Evolutionary conservation across 2,888 invertebrate species (phyloP).

Genomic region (Alviniconcha strummeri): DNA sequence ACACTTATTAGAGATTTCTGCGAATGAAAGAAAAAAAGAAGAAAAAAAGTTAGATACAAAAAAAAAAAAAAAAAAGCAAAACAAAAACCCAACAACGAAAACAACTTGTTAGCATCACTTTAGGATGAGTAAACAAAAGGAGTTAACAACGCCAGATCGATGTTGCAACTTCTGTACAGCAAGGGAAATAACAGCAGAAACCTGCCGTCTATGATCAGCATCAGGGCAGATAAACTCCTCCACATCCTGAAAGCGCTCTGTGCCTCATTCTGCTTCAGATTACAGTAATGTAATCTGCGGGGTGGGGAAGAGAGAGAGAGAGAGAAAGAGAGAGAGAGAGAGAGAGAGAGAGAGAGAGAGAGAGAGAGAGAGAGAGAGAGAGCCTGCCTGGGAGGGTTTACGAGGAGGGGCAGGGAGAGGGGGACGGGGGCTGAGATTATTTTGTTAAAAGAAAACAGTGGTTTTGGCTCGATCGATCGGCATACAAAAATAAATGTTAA

Average conservation of each 20-base stretch:
- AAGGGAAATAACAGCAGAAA: neutral
- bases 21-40: neutral
- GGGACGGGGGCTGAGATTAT: neutral
- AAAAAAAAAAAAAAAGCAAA: neutral
- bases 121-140: too few species aligned
- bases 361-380: slow-evolving; percentile 10
- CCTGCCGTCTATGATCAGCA: neutral
- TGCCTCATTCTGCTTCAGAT: too few species aligned
- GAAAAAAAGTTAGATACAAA: neutral
- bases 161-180: neutral
- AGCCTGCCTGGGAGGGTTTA: too few species aligned
- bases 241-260: neutral
- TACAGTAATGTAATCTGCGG: neutral
- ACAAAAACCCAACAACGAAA: neutral
- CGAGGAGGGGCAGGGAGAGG: neutral
- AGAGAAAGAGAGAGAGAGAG: neutral
- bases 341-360: slow-evolving; percentile 1
- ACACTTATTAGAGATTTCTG: neutral
- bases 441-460: neutral
- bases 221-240: neutral
- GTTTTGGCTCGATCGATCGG: neutral
- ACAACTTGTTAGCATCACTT: neutral
- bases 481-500: too few species aligned
- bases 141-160: neutral
- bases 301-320: neutral